Conservation (phyloP, 1,140 invertebrate species). For the Metaphire vulgaris region DNA sequence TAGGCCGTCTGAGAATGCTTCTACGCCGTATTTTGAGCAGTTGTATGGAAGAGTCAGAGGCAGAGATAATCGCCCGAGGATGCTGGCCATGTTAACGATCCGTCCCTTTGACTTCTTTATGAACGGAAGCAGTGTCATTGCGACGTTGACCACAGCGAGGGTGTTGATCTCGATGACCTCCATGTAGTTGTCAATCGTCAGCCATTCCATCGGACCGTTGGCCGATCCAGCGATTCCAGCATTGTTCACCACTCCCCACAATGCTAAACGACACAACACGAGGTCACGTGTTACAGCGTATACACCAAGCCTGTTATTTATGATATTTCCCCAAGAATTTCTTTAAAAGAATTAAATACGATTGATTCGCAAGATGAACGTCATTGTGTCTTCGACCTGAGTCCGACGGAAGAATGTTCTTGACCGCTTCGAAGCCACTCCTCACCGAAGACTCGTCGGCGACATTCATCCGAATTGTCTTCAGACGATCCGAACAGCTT, state of each 20-base stretch:
- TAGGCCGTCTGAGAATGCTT: conserved; percentile 19
- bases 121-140: conserved; percentile 63
- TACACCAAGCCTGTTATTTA: too few species aligned
- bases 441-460: neutral
- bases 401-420: conserved; percentile 22
- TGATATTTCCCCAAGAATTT: too few species aligned
- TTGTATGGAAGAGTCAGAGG: neutral
- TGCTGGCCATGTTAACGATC: conserved; percentile 25
- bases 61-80: neutral
- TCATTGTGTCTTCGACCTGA: too few species aligned
- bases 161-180: conserved; percentile 72
- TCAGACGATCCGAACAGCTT: neutral
- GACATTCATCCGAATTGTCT: neutral
- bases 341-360: too few species aligned
- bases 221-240: conserved; percentile 68
- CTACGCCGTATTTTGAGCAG: conserved; percentile 13
- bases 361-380: too few species aligned
- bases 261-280: too few species aligned
- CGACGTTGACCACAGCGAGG: conserved; percentile 68
- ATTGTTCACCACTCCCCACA: conserved; percentile 33
- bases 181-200: conserved; percentile 61
- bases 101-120: conserved; percentile 43
- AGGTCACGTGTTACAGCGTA: too few species aligned
- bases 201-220: conserved; percentile 82
- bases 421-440: conserved; percentile 7